Conservation (phyloP, 2,888 invertebrate genomes). For the Pogonocherus hispidulus region DNA sequence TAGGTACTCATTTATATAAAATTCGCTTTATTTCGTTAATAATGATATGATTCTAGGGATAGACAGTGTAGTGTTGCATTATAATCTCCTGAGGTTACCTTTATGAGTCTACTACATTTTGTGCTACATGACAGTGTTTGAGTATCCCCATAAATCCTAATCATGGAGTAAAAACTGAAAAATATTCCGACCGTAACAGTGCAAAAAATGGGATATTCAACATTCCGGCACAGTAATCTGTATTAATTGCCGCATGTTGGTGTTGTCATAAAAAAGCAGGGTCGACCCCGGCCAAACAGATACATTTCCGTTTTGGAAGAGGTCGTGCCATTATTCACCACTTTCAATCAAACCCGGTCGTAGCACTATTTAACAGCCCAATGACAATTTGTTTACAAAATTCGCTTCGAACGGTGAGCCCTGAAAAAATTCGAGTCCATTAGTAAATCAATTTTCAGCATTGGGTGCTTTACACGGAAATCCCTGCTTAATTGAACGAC, state of each 20-base stretch:
- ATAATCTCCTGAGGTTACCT: no score
- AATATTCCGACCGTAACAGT: neutral
- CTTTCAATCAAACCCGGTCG: neutral
- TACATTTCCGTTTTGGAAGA: neutral
- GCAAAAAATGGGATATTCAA: neutral
- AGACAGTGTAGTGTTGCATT: no score
- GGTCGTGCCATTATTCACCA: neutral
- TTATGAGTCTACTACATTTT: neutral
- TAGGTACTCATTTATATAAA: no score
- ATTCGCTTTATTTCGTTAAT: no score
- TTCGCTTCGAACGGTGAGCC: neutral
- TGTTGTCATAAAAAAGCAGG: constrained; percentile 7
- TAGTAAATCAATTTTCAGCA: neutral
- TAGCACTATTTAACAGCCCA: constrained; percentile 1
- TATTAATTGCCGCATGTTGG: constrained; percentile 10
- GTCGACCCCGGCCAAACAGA: constrained; percentile 5
- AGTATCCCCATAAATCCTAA: neutral
- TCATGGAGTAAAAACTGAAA: neutral
- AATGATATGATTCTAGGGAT: no score
- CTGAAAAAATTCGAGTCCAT: neutral
- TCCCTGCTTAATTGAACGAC: neutral
- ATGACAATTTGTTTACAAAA: constrained; percentile 1
- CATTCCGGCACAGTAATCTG: constrained; percentile 2
- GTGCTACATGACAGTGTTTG: neutral
- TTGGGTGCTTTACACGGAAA: neutral